phyloP scores from a whole-genome alignment of 2,797 vertebrate genomes.

The Lacerta bilineata region DNA sequence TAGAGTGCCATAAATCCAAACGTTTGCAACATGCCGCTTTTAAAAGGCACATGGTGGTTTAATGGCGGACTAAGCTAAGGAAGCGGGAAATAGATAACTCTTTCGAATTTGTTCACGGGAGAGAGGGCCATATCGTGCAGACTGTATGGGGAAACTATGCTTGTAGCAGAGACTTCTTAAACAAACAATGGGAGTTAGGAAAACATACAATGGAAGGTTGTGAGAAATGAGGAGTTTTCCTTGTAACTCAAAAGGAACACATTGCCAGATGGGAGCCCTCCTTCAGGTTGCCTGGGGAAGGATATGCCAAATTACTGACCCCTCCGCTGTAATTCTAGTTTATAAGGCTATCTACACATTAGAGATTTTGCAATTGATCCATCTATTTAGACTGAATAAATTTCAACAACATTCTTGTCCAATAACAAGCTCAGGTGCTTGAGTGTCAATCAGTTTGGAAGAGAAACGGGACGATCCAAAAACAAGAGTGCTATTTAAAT shows the following conservation, averaged over 20 bases:
- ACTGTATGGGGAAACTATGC: neutral
- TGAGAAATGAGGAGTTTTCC: neutral
- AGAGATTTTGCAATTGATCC: neutral
- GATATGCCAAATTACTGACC: neutral
- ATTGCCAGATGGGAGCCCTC: neutral
- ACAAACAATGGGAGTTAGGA: slow-evolving; percentile 11
- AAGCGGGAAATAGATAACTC: slow-evolving; percentile 36
- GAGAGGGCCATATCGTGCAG: neutral
- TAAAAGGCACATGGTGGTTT: slow-evolving; percentile 23
- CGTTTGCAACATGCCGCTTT: neutral
- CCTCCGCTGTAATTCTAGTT: neutral
- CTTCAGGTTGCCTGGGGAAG: neutral
- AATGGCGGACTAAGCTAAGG: slow-evolving; percentile 29
- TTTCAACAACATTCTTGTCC: neutral
- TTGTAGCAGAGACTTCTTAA: neutral
- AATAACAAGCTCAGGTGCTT: neutral
- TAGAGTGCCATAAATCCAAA: slow-evolving; percentile 4
- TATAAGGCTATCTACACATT: neutral
- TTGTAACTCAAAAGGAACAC: neutral
- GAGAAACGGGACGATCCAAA: neutral
- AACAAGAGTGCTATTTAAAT: neutral
- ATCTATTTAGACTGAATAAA: neutral
- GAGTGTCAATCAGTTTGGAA: neutral
- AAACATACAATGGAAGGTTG: neutral
- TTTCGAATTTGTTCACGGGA: slow-evolving; percentile 8